Percentiles rank a stretch among this genome's conserved stretches.
These are phyloP conservation scores for Hystrix brachyura DNA, from an alignment of 2,113 vertebrate species.

Conservation along the genomic window DNA sequence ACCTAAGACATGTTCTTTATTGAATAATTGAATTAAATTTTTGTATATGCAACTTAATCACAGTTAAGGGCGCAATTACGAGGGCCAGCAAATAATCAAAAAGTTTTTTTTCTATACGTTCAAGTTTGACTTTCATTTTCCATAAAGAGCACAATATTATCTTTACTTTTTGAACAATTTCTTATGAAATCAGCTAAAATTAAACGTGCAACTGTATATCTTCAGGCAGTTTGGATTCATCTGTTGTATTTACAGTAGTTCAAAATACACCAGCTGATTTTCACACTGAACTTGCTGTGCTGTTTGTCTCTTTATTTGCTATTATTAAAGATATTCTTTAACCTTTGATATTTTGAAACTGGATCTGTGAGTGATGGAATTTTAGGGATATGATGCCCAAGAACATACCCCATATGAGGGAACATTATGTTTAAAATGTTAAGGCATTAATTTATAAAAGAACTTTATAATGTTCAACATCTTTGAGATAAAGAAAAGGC, in stretches of 20 bases:
- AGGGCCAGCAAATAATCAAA: neutral
- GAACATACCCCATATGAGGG: neutral
- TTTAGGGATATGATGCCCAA: neutral
- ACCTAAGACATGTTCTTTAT: constrained; percentile 5
- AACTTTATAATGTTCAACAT: neutral
- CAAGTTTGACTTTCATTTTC: constrained; percentile 13
- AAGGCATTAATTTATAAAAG: neutral
- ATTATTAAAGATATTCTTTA: neutral
- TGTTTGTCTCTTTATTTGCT: neutral
- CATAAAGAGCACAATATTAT: neutral
- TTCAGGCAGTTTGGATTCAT: neutral
- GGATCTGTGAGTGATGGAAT: neutral
- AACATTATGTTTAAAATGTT: neutral
- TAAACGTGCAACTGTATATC: neutral
- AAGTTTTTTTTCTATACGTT: neutral
- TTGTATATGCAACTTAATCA: neutral
- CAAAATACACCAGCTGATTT: constrained; percentile 21
- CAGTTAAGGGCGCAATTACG: neutral
- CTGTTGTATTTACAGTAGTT: neutral
- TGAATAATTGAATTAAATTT: neutral
- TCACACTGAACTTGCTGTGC: neutral
- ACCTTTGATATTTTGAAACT: neutral
- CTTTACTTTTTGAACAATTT: constrained; percentile 1
- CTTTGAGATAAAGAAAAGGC: neutral
- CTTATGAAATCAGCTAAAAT: neutral